phyloP scores from a whole-genome alignment of 1,140 invertebrate species.

The Cataglyphis hispanica region DNA sequence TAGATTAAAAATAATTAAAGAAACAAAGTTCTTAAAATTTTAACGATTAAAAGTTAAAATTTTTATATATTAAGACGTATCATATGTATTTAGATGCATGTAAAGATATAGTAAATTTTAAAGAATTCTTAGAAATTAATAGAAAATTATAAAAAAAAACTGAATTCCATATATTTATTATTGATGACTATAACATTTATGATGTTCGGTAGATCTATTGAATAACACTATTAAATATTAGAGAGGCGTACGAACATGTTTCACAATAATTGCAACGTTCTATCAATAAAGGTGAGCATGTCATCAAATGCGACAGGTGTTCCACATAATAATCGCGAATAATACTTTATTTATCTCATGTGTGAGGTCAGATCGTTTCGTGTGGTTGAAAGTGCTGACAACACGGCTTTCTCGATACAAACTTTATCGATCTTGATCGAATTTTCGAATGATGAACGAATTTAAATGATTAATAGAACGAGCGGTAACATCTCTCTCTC shows the following conservation, averaged over 20 bases:
- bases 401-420: slow-evolving; percentile 23
- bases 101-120: neutral
- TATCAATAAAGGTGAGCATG: neutral
- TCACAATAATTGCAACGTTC: neutral
- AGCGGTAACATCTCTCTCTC: slow-evolving; percentile 1
- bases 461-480: slow-evolving; percentile 49
- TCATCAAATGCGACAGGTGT: neutral
- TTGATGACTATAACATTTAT: slow-evolving; percentile 3
- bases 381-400: neutral
- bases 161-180: neutral
- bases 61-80: neutral
- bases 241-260: neutral
- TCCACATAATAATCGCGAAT: neutral
- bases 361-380: neutral
- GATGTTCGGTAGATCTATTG: neutral
- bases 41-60: neutral
- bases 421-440: neutral
- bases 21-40: neutral
- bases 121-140: neutral
- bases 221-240: neutral
- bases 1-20: neutral
- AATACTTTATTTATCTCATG: slow-evolving; percentile 19
- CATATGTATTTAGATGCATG: neutral
- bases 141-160: neutral
- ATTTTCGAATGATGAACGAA: slow-evolving; percentile 2